Base-by-base conservation (phyloP, 2,888 invertebrate species). In the Aphodius sticticus region DNA sequence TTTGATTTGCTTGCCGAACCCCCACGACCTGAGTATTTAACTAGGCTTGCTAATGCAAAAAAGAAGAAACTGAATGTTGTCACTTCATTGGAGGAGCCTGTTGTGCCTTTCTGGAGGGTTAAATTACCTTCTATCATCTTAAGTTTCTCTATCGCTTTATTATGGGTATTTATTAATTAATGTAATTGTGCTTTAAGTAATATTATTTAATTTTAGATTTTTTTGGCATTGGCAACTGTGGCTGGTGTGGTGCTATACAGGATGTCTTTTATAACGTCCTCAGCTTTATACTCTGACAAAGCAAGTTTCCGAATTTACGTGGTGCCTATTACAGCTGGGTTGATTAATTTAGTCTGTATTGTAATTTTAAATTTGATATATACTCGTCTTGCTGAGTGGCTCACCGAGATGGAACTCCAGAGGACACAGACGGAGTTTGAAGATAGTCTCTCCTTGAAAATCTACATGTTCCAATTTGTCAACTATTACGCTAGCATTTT, bases 401-500 rank as follows among this genome's bases (percentile, higher is more conserved):
- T 95, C 81, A 95, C 95, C 6, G 94, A 96, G 88, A 90, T 94
- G 90, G 94, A 96, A 89, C 90, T 94, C 84, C 93, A 94, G 85
- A 91, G 96, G 83, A 96, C 96, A 0, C 96, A 96, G 89, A 94
- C 94, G 5, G 95, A 96, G 89, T 96, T 95, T 87, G 96, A 97
- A 84, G 96, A 96, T 86, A 95, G 95, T 86, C 91, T 96, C 78
- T 95, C 96, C 2, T 90, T 97, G 83, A 97, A 97, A 90, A 94
- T 96, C 86, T 97, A 96, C 88, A 89, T 96, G 83, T 94, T 97
- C 83, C 96, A 97, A 90, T 97, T 97, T 88, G 94, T 97, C 84
- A 97, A 97, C 89, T 96, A 95, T 88, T 97, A 97, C 88, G 94
- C 96, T 2, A 96, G 95, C 26, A 94, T 97, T 82, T 95, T 97